Percentiles rank a stretch among this genome's conserved stretches.
These are phyloP conservation scores for Holothuria scabra DNA, from an alignment of 53 echinoderm and acorn worm species.

Conservation along the genomic window DNA sequence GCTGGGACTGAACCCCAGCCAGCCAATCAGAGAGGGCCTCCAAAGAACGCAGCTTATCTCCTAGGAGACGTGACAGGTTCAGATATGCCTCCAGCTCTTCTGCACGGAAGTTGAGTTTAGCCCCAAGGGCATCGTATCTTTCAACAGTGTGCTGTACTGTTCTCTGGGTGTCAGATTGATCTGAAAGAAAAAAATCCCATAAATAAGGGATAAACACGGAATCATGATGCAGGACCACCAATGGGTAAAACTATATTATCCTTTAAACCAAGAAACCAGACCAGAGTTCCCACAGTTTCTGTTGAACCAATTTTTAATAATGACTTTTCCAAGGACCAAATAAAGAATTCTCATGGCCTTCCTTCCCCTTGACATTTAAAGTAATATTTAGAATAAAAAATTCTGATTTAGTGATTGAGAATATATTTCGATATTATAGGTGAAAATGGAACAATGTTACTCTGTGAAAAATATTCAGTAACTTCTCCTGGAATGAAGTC, in stretches of 20 bases:
- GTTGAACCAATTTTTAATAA: too few species aligned
- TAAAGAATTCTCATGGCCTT: too few species aligned
- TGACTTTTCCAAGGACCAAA: too few species aligned
- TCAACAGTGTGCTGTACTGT: slow-evolving; percentile 75
- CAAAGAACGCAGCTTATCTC: slow-evolving; percentile 74
- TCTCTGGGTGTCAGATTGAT: slow-evolving; percentile 80
- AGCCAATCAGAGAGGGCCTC: slow-evolving; percentile 84
- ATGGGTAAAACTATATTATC: not conserved
- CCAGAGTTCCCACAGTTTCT: too few species aligned
- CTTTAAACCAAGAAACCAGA: too few species aligned
- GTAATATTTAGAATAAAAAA: too few species aligned
- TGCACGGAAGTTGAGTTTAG: slow-evolving; percentile 80
- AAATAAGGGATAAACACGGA: not conserved
- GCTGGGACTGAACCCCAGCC: slow-evolving; percentile 63
- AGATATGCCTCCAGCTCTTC: slow-evolving; percentile 92
- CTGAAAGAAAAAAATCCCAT: slow-evolving; percentile 25
- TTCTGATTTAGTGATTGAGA: too few species aligned
- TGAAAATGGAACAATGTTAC: too few species aligned
- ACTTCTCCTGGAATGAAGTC: too few species aligned
- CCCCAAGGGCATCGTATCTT: slow-evolving; percentile 85
- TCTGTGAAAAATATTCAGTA: too few species aligned
- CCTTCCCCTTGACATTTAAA: too few species aligned
- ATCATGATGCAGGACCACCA: not conserved
- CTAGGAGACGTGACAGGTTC: slow-evolving; percentile 79
- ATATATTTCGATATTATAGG: too few species aligned